Conservation (phyloP, 2,113 vertebrate genomes). For the Dascyllus trimaculatus region DNA sequence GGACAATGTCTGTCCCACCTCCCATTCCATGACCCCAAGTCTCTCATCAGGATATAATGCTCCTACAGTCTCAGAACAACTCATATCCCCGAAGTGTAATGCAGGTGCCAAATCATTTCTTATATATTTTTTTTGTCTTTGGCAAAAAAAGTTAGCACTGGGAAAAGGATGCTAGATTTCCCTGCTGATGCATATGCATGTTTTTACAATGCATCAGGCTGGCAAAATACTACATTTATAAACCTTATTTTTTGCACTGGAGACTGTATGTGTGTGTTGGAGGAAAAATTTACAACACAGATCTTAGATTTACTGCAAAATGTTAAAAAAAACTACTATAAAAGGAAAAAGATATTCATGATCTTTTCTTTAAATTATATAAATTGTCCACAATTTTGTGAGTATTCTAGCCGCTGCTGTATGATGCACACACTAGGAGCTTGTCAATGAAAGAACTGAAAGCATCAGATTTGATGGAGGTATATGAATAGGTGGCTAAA, state of each 20-base stretch:
- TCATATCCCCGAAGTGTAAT: constrained; percentile 26
- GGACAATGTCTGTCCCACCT: constrained; percentile 27
- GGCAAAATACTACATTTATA: neutral
- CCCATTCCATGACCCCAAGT: constrained; percentile 51
- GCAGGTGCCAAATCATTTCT: constrained; percentile 23
- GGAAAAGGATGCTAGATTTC: constrained; percentile 20
- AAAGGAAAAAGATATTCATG: neutral
- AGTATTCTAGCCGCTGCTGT: neutral
- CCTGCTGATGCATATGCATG: constrained; percentile 23
- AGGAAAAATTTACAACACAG: neutral
- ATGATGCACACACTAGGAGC: neutral
- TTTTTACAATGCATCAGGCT: constrained; percentile 10
- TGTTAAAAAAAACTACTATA: too few species aligned
- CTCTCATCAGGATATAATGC: constrained; percentile 39
- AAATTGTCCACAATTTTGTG: neutral
- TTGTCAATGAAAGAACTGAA: neutral
- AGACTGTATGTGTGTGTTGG: neutral
- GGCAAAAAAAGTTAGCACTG: neutral
- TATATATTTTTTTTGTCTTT: neutral
- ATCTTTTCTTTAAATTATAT: neutral
- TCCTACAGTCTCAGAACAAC: constrained; percentile 26
- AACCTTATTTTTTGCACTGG: neutral
- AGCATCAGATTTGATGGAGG: constrained; percentile 7
- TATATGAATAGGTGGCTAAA: neutral
- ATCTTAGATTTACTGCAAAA: neutral